phyloP scores from a whole-genome alignment of 2,797 vertebrate genomes.

The Gorsachius magnificus region DNA sequence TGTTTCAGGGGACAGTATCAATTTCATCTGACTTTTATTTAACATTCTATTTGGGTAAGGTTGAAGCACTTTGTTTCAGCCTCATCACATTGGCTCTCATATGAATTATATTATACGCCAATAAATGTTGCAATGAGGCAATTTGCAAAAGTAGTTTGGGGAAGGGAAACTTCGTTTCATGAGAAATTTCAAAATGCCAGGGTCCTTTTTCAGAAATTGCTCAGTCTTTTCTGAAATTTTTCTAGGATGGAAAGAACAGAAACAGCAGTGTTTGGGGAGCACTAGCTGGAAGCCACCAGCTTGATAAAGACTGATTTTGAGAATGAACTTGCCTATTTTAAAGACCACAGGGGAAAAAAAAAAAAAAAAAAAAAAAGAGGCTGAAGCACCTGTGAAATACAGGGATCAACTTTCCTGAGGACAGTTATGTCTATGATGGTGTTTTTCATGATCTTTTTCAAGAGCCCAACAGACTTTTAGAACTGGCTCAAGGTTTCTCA shows the following conservation, averaged over 20 bases:
- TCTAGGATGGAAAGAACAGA: background rate
- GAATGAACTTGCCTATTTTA: background rate
- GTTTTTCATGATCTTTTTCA: background rate
- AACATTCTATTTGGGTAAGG: constrained; percentile 51
- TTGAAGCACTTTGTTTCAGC: constrained; percentile 46
- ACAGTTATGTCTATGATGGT: background rate
- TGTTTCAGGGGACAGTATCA: constrained; percentile 55
- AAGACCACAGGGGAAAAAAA: background rate
- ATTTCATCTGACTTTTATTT: constrained; percentile 64
- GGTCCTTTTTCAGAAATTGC: background rate
- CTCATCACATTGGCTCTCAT: background rate
- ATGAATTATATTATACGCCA: constrained; percentile 3
- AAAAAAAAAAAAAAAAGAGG: background rate
- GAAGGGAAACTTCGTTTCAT: background rate
- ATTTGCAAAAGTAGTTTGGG: background rate
- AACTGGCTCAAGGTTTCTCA: background rate
- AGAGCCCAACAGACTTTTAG: background rate
- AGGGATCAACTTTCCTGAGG: background rate
- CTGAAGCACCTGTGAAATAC: background rate
- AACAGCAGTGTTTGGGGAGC: background rate
- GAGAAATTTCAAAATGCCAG: background rate
- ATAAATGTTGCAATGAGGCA: background rate
- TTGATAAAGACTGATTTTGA: background rate
- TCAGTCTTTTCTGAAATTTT: background rate
- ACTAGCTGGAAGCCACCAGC: background rate